phyloP scores from a whole-genome alignment of 2,888 invertebrate genomes.

The Philereme transversata region DNA sequence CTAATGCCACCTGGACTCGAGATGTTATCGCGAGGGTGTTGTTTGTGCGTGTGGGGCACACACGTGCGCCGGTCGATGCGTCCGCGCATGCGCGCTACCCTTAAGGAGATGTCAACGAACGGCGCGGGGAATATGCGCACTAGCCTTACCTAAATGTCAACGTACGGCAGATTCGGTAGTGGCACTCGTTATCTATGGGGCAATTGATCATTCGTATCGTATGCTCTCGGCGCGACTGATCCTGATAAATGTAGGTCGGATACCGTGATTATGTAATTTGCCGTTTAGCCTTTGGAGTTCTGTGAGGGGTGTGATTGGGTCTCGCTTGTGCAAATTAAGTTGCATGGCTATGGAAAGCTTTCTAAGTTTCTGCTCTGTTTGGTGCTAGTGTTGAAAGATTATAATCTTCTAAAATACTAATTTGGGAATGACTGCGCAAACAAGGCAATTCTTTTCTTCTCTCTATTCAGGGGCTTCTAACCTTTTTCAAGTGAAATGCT shows the following conservation, averaged over 20 bases:
- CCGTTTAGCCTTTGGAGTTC: conserved; percentile 6
- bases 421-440: too few relatives aligned
- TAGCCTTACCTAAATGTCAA: conserved; percentile 55
- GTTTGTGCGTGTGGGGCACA: conserved; percentile 50
- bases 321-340: conserved; percentile 4
- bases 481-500: background rate
- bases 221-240: conserved; percentile 22
- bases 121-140: conserved; percentile 50
- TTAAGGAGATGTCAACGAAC: conserved; percentile 55
- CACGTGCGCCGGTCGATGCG: conserved; percentile 77
- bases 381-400: background rate
- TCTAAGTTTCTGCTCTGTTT: background rate
- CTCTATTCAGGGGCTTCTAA: background rate
- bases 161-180: conserved; percentile 15
- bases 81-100: conserved; percentile 63
- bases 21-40: conserved; percentile 41
- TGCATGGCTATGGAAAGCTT: conserved; percentile 5
- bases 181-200: conserved; percentile 28
- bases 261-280: conserved; percentile 24
- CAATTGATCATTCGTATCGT: conserved; percentile 38
- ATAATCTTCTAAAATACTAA: too few relatives aligned
- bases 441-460: background rate
- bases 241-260: conserved; percentile 26
- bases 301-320: conserved; percentile 11
- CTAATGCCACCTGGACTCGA: conserved; percentile 29